phyloP scores from a whole-genome alignment of 2,797 vertebrate species.

The Enteromius argenteus region DNA sequence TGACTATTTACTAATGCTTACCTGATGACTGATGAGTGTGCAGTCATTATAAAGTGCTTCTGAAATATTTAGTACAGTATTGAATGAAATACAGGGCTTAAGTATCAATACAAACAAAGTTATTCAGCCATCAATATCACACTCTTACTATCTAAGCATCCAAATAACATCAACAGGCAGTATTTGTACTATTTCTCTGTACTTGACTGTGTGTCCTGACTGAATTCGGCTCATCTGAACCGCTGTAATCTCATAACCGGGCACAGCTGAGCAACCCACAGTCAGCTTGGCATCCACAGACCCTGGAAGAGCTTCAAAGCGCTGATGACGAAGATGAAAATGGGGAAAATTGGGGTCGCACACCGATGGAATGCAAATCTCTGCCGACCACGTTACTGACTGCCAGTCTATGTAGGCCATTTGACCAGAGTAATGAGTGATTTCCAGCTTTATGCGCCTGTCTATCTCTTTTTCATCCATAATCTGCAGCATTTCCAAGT shows the following conservation, averaged over 20 bases:
- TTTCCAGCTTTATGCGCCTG: background rate
- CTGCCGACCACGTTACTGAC: background rate
- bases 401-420: background rate
- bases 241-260: conserved; percentile 37
- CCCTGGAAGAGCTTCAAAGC: conserved; percentile 38
- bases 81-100: background rate
- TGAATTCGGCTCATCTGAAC: conserved; percentile 34
- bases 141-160: background rate
- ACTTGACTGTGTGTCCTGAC: background rate
- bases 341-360: conserved; percentile 1
- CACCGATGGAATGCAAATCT: background rate
- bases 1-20: too few relatives aligned
- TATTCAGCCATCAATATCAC: background rate
- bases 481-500: background rate
- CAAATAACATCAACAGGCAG: background rate
- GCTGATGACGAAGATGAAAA: conserved; percentile 18
- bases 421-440: conserved; percentile 1
- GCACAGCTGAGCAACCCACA: conserved; percentile 28
- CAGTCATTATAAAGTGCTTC: too few relatives aligned
- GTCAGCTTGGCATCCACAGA: conserved; percentile 4
- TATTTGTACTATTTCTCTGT: background rate
- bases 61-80: background rate
- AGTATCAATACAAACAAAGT: background rate
- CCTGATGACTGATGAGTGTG: too few relatives aligned
- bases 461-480: background rate